Percentiles rank a stretch among this genome's conserved stretches.
Conservation (phyloP, 2,113 vertebrate species). For the Taxidea taxus region DNA sequence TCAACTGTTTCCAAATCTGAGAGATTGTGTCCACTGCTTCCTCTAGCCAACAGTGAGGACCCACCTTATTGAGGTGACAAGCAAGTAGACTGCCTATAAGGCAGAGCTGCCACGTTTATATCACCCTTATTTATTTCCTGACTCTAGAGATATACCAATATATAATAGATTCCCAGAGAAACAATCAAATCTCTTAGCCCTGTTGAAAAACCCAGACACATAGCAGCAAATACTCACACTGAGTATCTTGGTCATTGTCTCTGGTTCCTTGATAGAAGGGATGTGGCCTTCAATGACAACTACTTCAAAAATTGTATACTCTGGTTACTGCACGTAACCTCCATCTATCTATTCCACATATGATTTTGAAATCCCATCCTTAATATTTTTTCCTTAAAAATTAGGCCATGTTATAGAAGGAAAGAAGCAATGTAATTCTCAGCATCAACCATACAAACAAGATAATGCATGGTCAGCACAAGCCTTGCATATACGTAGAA, state of each 20-base stretch:
- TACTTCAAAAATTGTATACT: background rate
- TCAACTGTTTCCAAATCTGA: background rate
- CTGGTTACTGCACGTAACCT: background rate
- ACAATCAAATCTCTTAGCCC: background rate
- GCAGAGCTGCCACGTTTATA: background rate
- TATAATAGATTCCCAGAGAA: background rate
- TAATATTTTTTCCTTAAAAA: background rate
- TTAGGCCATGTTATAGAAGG: background rate
- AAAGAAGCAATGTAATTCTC: background rate
- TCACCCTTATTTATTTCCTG: background rate
- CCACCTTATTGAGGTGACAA: background rate
- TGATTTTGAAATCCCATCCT: background rate
- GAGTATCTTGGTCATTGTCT: background rate
- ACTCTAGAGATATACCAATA: background rate
- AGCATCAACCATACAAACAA: background rate
- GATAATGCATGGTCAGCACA: background rate
- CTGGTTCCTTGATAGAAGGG: background rate
- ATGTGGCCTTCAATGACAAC: background rate
- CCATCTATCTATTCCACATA: background rate
- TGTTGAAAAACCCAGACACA: background rate
- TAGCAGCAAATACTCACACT: background rate
- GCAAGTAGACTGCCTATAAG: background rate
- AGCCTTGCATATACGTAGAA: background rate
- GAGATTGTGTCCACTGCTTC: background rate
- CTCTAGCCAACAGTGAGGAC: background rate